Evolutionary conservation across 2,113 vertebrate genomes (phyloP).

Genomic region (Coregonus clupeaformis): DNA sequence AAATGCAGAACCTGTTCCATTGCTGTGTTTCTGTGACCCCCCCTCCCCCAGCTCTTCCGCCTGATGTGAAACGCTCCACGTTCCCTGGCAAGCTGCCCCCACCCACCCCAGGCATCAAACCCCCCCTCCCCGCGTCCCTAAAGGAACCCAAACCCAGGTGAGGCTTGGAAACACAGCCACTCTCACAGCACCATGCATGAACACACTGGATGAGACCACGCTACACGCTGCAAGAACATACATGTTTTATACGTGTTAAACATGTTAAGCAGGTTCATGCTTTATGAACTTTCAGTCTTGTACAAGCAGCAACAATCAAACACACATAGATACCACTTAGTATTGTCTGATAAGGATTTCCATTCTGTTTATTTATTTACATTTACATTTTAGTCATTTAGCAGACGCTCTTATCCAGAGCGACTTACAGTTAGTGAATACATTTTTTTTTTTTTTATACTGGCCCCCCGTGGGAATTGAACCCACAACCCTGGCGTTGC

Average conservation of each 20-base stretch:
- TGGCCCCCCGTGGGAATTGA: too few species aligned
- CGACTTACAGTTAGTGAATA: too few species aligned
- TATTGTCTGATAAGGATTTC: too few species aligned
- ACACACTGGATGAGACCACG: background rate
- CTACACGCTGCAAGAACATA: background rate
- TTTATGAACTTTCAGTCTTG: too few species aligned
- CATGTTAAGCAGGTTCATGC: background rate
- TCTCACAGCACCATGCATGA: background rate
- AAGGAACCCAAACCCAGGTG: conserved; percentile 64
- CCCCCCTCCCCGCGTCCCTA: conserved; percentile 30
- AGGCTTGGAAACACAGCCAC: background rate
- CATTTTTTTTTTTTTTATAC: too few species aligned
- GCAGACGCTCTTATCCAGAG: too few species aligned
- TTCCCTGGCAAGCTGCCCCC: conserved; percentile 46
- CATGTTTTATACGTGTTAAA: background rate
- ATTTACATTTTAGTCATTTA: too few species aligned
- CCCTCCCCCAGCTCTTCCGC: background rate
- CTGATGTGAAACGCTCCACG: conserved; percentile 38
- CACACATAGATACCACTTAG: too few species aligned
- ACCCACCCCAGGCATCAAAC: conserved; percentile 43
- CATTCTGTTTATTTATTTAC: too few species aligned
- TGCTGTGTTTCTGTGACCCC: background rate
- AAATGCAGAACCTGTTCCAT: background rate
- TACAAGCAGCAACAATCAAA: too few species aligned
- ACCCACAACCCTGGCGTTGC: too few species aligned